phyloP scores from a whole-genome alignment of 2,888 invertebrate genomes.

The Cantharis flavilabris region DNA sequence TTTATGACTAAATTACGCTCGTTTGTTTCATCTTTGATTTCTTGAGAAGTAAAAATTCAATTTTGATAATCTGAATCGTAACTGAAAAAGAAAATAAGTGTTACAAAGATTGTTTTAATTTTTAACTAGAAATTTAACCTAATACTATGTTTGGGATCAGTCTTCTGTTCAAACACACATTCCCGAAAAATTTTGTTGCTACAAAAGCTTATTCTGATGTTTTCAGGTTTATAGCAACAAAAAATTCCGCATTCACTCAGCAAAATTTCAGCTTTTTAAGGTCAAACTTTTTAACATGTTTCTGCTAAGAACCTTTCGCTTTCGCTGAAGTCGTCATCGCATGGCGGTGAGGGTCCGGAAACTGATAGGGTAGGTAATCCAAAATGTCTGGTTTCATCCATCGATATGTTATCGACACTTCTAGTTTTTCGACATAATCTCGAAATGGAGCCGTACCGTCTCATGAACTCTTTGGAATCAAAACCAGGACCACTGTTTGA shows the following conservation, averaged over 20 bases:
- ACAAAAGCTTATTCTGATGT: no score
- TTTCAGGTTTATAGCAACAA: neutral
- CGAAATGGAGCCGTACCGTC: constrained; percentile 80
- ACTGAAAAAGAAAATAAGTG: constrained; percentile 6
- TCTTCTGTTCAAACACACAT: neutral
- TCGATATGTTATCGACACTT: constrained; percentile 70
- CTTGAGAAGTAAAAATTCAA: constrained; percentile 7
- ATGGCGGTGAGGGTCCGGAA: constrained; percentile 79
- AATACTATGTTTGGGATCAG: neutral
- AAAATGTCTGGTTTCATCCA: constrained; percentile 64
- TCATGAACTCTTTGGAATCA: constrained; percentile 79
- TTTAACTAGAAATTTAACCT: neutral
- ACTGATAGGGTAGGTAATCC: constrained; percentile 78
- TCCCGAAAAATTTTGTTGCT: neutral
- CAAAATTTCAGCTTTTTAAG: constrained; percentile 5
- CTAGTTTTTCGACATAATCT: constrained; percentile 80
- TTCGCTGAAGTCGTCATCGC: constrained; percentile 60
- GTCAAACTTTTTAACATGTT: neutral
- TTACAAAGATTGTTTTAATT: no score
- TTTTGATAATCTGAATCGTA: constrained; percentile 17
- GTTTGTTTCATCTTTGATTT: neutral
- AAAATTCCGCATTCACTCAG: neutral
- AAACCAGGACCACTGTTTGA: constrained; percentile 76
- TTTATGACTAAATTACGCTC: neutral
- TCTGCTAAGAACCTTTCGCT: constrained; percentile 25